Conservation (phyloP, 2,888 invertebrate species). For the Eupithecia exiguata region DNA sequence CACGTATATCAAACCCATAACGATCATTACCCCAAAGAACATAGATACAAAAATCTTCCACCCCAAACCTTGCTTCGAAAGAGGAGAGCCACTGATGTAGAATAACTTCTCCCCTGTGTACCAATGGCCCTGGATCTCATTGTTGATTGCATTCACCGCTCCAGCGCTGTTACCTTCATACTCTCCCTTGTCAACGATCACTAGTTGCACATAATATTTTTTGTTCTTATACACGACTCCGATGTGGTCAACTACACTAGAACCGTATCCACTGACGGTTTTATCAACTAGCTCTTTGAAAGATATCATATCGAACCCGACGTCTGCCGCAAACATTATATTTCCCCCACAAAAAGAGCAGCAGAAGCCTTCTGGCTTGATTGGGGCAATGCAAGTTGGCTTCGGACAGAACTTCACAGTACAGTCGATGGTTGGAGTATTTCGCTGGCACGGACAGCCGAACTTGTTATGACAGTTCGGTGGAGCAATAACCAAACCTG, state of each 20-base stretch:
- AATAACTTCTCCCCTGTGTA: constrained; percentile 54
- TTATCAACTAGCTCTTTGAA: constrained; percentile 62
- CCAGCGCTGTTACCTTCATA: constrained; percentile 67
- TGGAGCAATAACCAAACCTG: constrained; percentile 49
- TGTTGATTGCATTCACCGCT: constrained; percentile 59
- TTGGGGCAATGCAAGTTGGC: constrained; percentile 64
- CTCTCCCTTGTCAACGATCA: constrained; percentile 68
- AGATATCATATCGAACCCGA: constrained; percentile 59
- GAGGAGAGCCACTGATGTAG: constrained; percentile 66
- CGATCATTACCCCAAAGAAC: constrained; percentile 64
- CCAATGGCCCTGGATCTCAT: constrained; percentile 57
- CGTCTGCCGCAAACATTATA: constrained; percentile 59
- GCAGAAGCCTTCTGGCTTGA: constrained; percentile 72
- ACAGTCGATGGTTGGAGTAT: constrained; percentile 62
- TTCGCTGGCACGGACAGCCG: constrained; percentile 71
- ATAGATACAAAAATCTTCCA: constrained; percentile 67
- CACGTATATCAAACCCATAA: constrained; percentile 61
- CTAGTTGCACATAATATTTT: constrained; percentile 61
- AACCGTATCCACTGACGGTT: constrained; percentile 54
- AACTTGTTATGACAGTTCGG: constrained; percentile 52
- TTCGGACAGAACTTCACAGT: constrained; percentile 63
- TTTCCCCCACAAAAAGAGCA: constrained; percentile 74
- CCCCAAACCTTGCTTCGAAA: constrained; percentile 60
- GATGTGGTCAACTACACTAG: constrained; percentile 61
- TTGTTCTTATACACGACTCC: constrained; percentile 53